Percentiles rank a stretch among this genome's conserved stretches.
Conservation (phyloP, 2,888 invertebrate species). For the Linnaemya tessellans region DNA sequence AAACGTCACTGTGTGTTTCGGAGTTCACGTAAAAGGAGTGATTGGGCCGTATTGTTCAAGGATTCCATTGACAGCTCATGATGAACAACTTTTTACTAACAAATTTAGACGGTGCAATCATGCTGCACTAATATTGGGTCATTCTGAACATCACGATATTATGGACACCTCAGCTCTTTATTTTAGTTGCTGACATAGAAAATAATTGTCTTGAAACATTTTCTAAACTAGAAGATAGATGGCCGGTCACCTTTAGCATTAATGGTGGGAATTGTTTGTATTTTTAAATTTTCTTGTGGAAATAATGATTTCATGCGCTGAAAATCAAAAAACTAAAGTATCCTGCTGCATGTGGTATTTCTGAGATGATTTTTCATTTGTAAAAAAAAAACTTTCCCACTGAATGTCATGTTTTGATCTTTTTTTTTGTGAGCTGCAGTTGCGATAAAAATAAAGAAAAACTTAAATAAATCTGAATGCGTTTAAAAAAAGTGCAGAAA, state of each 20-base stretch:
- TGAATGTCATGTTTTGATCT: slow-evolving; percentile 48
- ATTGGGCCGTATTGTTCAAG: too few species aligned
- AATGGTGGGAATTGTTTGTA: slow-evolving; percentile 13
- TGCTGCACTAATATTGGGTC: too few species aligned
- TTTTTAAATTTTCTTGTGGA: slow-evolving; percentile 12
- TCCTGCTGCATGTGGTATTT: slow-evolving; percentile 48
- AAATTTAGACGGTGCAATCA: too few species aligned
- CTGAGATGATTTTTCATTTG: slow-evolving; percentile 47
- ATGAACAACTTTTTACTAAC: too few species aligned
- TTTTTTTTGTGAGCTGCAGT: slow-evolving; percentile 1
- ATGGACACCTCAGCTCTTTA: too few species aligned
- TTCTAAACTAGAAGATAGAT: not conserved
- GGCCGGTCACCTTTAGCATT: slow-evolving; percentile 27
- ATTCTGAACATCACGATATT: too few species aligned
- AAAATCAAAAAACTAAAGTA: slow-evolving; percentile 26
- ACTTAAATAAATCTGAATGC: slow-evolving; percentile 52
- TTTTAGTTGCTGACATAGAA: too few species aligned
- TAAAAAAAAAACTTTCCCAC: slow-evolving; percentile 63
- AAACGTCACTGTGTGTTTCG: too few species aligned
- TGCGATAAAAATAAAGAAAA: slow-evolving; percentile 33
- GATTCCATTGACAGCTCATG: too few species aligned
- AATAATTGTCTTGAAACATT: not conserved
- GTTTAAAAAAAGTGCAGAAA: slow-evolving; percentile 38
- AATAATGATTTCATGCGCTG: slow-evolving; percentile 56
- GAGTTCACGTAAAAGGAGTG: too few species aligned